phyloP scores from a whole-genome alignment of 1,140 invertebrate genomes.

The Papilio helenus region DNA sequence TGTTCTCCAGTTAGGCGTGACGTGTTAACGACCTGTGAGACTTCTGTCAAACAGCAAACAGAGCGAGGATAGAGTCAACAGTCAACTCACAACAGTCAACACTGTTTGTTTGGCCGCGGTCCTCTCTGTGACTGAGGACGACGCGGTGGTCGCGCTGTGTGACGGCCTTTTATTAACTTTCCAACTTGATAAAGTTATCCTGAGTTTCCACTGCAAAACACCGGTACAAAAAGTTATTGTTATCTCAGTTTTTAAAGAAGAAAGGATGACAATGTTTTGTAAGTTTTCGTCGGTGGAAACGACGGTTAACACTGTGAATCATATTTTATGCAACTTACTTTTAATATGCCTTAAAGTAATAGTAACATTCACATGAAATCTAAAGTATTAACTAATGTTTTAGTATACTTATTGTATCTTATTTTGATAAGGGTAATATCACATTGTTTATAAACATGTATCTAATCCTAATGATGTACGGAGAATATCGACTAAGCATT shows the following conservation, averaged over 20 bases:
- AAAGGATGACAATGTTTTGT: neutral
- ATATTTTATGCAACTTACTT: too few species aligned
- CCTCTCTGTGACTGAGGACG: conserved; percentile 61
- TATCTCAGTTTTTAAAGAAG: neutral
- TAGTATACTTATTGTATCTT: neutral
- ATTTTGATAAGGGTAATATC: neutral
- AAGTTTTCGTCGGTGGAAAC: neutral
- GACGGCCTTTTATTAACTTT: conserved; percentile 31
- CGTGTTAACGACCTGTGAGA: conserved; percentile 80
- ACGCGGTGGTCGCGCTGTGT: conserved; percentile 59
- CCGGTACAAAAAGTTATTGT: neutral
- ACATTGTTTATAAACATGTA: neutral
- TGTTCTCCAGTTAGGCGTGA: conserved; percentile 71
- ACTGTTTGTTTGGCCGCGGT: conserved; percentile 65
- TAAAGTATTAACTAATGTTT: too few species aligned
- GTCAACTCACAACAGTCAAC: conserved; percentile 51
- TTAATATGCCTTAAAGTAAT: too few species aligned
- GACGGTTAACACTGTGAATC: neutral
- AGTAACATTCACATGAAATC: too few species aligned
- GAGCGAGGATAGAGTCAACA: conserved; percentile 58
- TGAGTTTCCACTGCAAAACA: neutral
- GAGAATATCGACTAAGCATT: too few species aligned
- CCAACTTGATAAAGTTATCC: conserved; percentile 15
- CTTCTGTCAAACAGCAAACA: conserved; percentile 81
- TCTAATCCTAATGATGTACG: too few species aligned